Evolutionary conservation across 2,888 invertebrate species (phyloP).

Genomic region (Acronicta alni): DNA sequence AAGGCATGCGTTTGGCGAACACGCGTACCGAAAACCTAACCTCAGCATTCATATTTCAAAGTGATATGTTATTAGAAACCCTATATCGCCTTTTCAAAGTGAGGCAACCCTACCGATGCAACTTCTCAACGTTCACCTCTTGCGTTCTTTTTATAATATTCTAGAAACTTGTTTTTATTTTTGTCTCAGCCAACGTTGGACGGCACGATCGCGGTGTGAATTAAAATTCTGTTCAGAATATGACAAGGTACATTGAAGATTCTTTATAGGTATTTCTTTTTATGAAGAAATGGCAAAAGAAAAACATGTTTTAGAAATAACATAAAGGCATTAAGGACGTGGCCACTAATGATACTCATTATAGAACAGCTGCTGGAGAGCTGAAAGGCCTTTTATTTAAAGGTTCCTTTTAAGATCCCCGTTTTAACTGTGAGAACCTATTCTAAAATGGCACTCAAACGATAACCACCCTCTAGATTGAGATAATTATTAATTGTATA

Average conservation of each 20-base stretch:
- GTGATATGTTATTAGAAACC: too few species aligned
- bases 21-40: too few species aligned
- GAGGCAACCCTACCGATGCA: constrained; percentile 20
- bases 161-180: constrained; percentile 47
- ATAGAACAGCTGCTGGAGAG: background rate
- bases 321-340: background rate
- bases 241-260: constrained; percentile 20
- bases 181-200: constrained; percentile 23
- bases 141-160: constrained; percentile 37
- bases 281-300: background rate
- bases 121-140: constrained; percentile 33
- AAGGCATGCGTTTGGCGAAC: too few species aligned
- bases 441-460: background rate
- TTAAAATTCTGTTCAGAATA: constrained; percentile 52
- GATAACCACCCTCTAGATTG: too few species aligned
- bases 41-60: too few species aligned
- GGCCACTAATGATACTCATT: background rate
- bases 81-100: constrained; percentile 7
- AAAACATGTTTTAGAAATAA: background rate
- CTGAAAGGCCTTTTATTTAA: background rate
- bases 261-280: constrained; percentile 22
- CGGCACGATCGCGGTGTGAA: constrained; percentile 53
- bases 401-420: background rate
- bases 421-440: background rate
- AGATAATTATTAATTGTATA: too few species aligned